Evolutionary conservation across 2,888 invertebrate genomes (phyloP), one percentile per base, ranked within the genome.

Genomic region (Timandra comae): DNA sequence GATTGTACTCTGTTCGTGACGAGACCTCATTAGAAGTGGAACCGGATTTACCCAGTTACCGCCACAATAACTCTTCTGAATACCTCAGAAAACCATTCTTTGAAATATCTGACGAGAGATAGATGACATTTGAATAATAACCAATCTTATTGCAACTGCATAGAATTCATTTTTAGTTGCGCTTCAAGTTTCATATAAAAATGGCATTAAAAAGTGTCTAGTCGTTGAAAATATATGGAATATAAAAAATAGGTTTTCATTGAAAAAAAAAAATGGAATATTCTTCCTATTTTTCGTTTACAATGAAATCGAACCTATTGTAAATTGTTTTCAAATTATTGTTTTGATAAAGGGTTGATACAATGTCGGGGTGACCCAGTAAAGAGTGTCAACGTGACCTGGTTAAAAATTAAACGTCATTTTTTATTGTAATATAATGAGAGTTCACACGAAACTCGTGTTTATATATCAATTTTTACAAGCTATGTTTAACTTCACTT

Each of bases 21-120:
- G 53, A 56, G 51, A 50, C 58, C 76, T 80, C 80, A 78, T 80
- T 80, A 81, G 65, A 51, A 16, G 16, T 47, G 46, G 52, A 68
- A 65, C 67, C 70, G 71, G 74, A 71, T 62, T 51, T 52, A 50
- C 51, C 53, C 56, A 53, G 70, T 70, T 73, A 68, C 61, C 52
- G 58, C 37, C 66, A 77, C 74, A 78, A 76, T 74, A 56, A 64
- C 61, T 54, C 51, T 51, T 56, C 52, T 53, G 59, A 52, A 65
- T 69, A 70, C 70, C 58, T 58, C 51, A 53, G 52, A 54, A 58
- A 57, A 52, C 56, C 49, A 65, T 72, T 71, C 69, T 70, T 64
- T 48, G 43, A 32, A 31, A 45, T 5, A 16, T 6, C 63, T 73
- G 75, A 77, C 70, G 76, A 77, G 69, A 65, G 52, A 55, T 42